Evolutionary conservation across 2,888 invertebrate genomes (phyloP).

Genomic region (Drosophila barbarae): DNA sequence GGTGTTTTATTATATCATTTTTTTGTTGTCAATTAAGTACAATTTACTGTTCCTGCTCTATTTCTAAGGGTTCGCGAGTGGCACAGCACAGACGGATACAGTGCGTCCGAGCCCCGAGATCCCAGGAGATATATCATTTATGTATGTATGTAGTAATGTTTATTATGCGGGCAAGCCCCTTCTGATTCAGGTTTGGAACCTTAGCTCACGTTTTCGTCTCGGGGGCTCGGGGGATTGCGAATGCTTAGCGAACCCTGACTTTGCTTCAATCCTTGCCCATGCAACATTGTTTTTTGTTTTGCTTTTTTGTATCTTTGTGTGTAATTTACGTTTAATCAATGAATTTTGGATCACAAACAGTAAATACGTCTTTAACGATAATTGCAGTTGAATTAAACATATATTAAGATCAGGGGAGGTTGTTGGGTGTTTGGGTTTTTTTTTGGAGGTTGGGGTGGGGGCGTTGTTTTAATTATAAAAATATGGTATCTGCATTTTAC

Average conservation of each 20-base stretch:
- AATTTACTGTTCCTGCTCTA: conserved; percentile 67
- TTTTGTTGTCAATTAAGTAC: conserved; percentile 62
- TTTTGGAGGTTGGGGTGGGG: conserved; percentile 5
- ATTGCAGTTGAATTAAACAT: conserved; percentile 60
- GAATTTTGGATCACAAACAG: conserved; percentile 69
- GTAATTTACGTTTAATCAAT: conserved; percentile 39
- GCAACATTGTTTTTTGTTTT: conserved; percentile 46
- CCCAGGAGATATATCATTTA: conserved; percentile 2
- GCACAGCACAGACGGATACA: conserved; percentile 14
- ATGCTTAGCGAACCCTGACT: conserved; percentile 32
- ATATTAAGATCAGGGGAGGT: conserved; percentile 58
- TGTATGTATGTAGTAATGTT: conserved; percentile 2
- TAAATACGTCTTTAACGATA: conserved; percentile 69
- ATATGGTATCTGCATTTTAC: conserved; percentile 51
- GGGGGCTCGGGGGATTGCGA: conserved; percentile 19
- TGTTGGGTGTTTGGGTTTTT: conserved; percentile 11
- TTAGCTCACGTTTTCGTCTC: conserved; percentile 13
- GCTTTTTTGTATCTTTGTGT: conserved; percentile 23
- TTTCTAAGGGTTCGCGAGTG: conserved; percentile 28
- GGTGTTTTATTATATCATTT: conserved; percentile 44
- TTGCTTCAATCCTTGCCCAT: conserved; percentile 47
- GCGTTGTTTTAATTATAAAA: conserved; percentile 62
- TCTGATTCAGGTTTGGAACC: conserved; percentile 27
- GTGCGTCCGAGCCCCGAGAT: conserved; percentile 21
- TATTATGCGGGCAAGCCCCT: conserved; percentile 13